These are phyloP conservation scores for Spilosoma lubricipeda DNA, from an alignment of 2,888 invertebrate species.

Conservation along the genomic window DNA sequence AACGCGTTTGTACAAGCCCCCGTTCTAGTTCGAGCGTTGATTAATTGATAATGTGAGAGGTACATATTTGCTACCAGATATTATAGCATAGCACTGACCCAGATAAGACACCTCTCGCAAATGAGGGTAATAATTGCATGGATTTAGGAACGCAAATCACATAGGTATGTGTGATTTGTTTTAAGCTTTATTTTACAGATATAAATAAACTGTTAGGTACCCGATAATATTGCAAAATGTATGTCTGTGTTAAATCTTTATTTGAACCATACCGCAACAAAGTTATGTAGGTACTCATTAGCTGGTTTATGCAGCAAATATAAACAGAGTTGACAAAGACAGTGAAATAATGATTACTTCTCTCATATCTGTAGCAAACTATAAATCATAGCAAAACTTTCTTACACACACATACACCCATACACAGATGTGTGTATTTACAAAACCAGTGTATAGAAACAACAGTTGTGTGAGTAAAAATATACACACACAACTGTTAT, in stretches of 20 bases:
- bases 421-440: too few species aligned
- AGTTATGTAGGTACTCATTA: neutral
- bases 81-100: neutral
- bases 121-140: neutral
- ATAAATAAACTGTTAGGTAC: too few species aligned
- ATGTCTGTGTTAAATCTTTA: neutral
- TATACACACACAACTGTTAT: neutral
- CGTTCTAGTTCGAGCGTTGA: neutral
- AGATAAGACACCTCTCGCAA: neutral
- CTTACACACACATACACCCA: neutral
- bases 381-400: neutral
- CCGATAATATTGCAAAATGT: neutral
- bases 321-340: neutral
- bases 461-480: too few species aligned
- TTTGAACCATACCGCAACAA: neutral
- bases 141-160: neutral
- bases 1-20: conserved; percentile 16
- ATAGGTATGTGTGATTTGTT: neutral
- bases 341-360: neutral
- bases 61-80: neutral
- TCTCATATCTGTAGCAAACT: neutral
- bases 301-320: neutral
- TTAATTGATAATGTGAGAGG: conserved; percentile 11
- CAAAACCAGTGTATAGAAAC: too few species aligned
- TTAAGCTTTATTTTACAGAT: too few species aligned